Percentiles rank a stretch among this genome's conserved stretches.
Conservation (phyloP, 1,140 invertebrate genomes). For the Lepidotrigona ventralis region DNA sequence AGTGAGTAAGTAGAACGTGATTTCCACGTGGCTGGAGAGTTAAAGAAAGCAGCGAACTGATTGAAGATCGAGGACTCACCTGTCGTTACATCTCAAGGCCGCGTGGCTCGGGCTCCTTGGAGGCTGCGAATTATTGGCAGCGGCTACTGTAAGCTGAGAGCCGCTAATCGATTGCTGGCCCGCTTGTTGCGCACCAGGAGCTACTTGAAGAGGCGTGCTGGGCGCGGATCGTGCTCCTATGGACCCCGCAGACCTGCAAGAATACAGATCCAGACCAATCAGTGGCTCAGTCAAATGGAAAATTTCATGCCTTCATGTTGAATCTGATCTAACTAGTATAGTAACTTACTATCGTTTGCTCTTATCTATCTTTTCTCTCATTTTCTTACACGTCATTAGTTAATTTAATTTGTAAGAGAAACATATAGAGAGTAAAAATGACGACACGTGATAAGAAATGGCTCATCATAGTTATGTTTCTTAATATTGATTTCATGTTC, state of each 20-base stretch:
- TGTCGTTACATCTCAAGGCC: conserved; percentile 73
- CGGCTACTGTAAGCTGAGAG: conserved; percentile 68
- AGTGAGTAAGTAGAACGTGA: no score
- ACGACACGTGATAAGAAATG: no score
- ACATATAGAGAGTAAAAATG: no score
- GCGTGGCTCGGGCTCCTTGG: conserved; percentile 74
- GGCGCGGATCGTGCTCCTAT: conserved; percentile 77
- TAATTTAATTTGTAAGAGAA: neutral
- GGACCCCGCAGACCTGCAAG: conserved; percentile 75
- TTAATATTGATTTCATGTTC: no score
- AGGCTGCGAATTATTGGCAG: conserved; percentile 66
- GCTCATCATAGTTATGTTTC: no score
- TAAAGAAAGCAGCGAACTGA: no score
- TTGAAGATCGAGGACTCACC: conserved; percentile 59
- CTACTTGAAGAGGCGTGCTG: conserved; percentile 74
- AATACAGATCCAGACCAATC: neutral
- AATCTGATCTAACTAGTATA: no score
- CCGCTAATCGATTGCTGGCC: conserved; percentile 67
- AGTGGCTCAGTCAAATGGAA: neutral
- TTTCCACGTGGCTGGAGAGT: no score
- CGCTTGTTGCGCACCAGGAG: conserved; percentile 66
- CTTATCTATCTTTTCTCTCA: neutral
- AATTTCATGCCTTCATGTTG: neutral
- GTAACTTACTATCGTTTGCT: neutral
- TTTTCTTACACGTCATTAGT: rapidly evolving